Evolutionary conservation across 2,113 vertebrate genomes (phyloP).

Genomic region (Embiotoca jacksoni): DNA sequence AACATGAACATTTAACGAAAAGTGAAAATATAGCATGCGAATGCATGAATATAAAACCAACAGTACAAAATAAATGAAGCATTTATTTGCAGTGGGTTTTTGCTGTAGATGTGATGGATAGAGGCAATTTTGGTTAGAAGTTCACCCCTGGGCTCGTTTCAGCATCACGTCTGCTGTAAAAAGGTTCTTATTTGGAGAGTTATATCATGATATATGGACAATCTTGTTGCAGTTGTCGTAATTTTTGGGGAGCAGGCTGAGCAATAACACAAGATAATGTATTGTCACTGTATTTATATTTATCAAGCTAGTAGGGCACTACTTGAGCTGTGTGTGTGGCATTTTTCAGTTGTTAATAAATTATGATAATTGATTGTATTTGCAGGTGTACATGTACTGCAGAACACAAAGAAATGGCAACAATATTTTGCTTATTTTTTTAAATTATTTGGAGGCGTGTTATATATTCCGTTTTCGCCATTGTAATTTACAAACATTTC

Average conservation of each 20-base stretch:
- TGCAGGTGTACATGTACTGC: too few relatives aligned
- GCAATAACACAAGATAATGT: constrained; percentile 26
- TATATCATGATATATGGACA: constrained; percentile 27
- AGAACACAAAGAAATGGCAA: too few relatives aligned
- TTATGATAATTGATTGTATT: too few relatives aligned
- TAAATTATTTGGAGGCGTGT: too few relatives aligned
- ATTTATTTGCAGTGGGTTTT: not conserved
- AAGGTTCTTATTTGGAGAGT: constrained; percentile 19
- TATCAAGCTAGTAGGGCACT: constrained; percentile 36
- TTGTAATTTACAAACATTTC: too few relatives aligned
- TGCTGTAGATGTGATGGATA: constrained; percentile 14
- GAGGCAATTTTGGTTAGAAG: constrained; percentile 24
- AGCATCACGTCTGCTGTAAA: constrained; percentile 18
- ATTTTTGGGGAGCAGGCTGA: constrained; percentile 23
- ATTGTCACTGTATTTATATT: constrained; percentile 26
- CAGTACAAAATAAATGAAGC: not conserved
- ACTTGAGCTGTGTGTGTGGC: too few relatives aligned
- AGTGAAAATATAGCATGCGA: not conserved
- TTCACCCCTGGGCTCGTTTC: constrained; percentile 17
- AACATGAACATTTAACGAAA: not conserved
- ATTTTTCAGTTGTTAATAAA: too few relatives aligned
- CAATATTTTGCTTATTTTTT: too few relatives aligned
- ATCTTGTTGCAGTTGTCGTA: constrained; percentile 7
- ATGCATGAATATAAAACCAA: not conserved
- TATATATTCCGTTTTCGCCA: too few relatives aligned